These are phyloP conservation scores for Ommatoiulus sabulosus DNA, from an alignment of 2,888 invertebrate species.

Conservation along the genomic window DNA sequence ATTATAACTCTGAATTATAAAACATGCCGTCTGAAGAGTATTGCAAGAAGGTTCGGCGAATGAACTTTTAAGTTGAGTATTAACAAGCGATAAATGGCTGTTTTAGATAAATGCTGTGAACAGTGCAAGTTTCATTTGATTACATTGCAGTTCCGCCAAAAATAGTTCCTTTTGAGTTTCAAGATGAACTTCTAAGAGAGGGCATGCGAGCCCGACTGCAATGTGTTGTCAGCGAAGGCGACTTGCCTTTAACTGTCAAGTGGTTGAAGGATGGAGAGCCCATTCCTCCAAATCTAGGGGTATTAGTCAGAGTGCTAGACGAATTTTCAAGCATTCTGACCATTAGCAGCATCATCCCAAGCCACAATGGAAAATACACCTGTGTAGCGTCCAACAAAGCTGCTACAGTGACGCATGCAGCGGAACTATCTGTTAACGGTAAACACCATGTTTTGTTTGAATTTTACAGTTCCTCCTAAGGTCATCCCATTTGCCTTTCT, in stretches of 20 bases:
- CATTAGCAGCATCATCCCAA: conserved; percentile 55
- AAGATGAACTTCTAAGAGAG: conserved; percentile 70
- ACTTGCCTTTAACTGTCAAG: conserved; percentile 81
- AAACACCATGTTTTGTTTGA: conserved; percentile 53
- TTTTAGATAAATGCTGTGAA: not conserved
- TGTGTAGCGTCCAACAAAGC: conserved; percentile 57
- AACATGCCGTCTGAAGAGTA: not conserved
- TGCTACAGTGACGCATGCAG: conserved; percentile 47
- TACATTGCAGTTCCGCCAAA: conserved; percentile 56
- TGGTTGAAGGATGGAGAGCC: conserved; percentile 86
- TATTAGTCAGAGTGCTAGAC: conserved; percentile 57
- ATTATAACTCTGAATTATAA: not conserved
- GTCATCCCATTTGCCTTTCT: conserved; percentile 58
- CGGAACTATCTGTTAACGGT: conserved; percentile 58
- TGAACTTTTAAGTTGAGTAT: too few species aligned
- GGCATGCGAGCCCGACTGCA: conserved; percentile 84
- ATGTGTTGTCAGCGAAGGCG: conserved; percentile 84
- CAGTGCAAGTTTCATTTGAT: not conserved
- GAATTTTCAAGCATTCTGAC: conserved; percentile 58
- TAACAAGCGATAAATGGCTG: too few species aligned
- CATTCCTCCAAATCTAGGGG: conserved; percentile 61
- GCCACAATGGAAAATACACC: conserved; percentile 57
- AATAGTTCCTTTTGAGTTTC: conserved; percentile 57
- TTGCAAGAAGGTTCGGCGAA: not conserved
- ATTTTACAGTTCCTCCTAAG: conserved; percentile 58